Evolutionary conservation across 2,797 vertebrate species (phyloP), one percentile per base, ranked within the genome.

Genomic region (Enteromius unitaeniatus): DNA sequence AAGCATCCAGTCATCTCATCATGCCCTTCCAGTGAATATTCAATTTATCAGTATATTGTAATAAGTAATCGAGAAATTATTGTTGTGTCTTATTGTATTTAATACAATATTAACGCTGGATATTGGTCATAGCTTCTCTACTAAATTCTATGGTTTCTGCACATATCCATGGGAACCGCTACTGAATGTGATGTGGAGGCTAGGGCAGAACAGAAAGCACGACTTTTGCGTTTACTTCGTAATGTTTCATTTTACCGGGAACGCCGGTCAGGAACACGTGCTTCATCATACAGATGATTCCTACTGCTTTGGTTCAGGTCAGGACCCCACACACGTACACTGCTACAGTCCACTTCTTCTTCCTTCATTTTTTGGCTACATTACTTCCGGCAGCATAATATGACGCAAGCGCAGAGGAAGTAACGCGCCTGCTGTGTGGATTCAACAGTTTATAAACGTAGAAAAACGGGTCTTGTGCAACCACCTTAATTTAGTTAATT

Each of bases 231-330:
- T 42, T 55, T 26, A 49, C 15, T 60, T 28, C 0, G 19, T n/a
- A n/a, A 21, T n/a, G 13, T 23, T 53, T 42, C 28, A 23, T 65
- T 68, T 92, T 96, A 97, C 96, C 96, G 94, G 96, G 96, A 65
- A 93, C 91, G 89, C 96, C 96, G 4, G 96, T 96, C 53, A 97
- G 86, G 80, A 97, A 96, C 83, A 97, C 93, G 88, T 97, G 96
- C 84, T 92, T 95, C 19, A 90, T 86, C 95, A 95, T 96, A 51
- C 2, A 6, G 62, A 21, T 19, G 28, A 1, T 34, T 4, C 1
- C 86, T 21, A n/a, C 28, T 9, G 83, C 37, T 81, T 53, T 42
- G 5, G 1, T 11, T n/a, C n/a, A 26, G 26, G 17, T 10, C 11
- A 26, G n/a, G 73, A 58, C 17, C 72, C 19, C 80, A 6, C 82